Evolutionary conservation across 2,113 vertebrate species (phyloP), one percentile per base, ranked within the genome.

Genomic region (Cromileptes altivelis): DNA sequence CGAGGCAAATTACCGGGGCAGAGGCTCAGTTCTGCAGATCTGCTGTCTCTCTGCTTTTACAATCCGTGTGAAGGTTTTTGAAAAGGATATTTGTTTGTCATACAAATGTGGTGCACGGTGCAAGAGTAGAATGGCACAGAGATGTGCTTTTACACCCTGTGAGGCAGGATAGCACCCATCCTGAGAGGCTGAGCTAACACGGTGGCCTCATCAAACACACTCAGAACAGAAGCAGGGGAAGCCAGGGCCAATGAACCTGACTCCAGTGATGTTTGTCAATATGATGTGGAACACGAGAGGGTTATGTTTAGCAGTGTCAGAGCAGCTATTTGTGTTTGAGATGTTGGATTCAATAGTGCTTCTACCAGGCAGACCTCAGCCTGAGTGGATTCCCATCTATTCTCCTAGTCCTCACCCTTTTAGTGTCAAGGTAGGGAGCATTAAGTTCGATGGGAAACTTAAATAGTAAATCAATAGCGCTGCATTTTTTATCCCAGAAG

Each of bases 391-490:
- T 76, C 75, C 72, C 72, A 89, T 92, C 88, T 76, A 75, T 89
- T 90, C 86, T 85, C 77, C 55, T 57, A 79, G 78, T 81, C 78
- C 63, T 85, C 70, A 53, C 56, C 85, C 88, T 91, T 87, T 91
- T 77, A 86, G 90, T 65, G 67, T 92, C 91, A 89, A 91, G 87
- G 85, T 81, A 89, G 70, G 67, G 49, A 83, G 71, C 88, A 82
- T 82, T 79, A 85, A 68, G 68, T 89, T 85, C 37, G 77, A 92
- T 81, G 81, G 75, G 62, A 82, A 90, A 81, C 84, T 79, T 89
- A 89, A 92, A 89, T 84, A 92, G 86, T 69, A 80, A 88, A 92
- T 94, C 93, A 72, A 94, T 94, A 80, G 58, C 7, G 5, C n/a
- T 15, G 60, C 85, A 81, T 90, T 88, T 70, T 93, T 88, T 87